Evolutionary conservation across 2,797 vertebrate species (phyloP), one percentile per base, ranked within the genome.

Genomic region (Anniella stebbinsi): DNA sequence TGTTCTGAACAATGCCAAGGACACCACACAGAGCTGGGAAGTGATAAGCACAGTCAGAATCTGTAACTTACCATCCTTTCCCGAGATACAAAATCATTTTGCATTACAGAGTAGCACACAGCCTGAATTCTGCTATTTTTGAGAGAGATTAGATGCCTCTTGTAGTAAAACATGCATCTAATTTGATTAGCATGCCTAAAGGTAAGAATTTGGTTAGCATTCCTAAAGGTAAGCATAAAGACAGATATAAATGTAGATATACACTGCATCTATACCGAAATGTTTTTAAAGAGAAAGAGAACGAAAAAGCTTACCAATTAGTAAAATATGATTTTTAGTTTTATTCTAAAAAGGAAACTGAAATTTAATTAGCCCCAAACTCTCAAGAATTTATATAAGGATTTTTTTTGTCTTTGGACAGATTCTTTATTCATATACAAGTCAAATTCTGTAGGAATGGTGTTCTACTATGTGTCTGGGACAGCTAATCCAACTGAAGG

Each of bases 1-100:
- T 0, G 99, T 99, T 96, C 98, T 98, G 97, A 99, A 99, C 85
- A 99, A 97, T 0, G 98, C 98, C 96, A 99, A 96, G 25, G 99
- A 99, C 91, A 99, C 98, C 2, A 98, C 98, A 93, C 99, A 99
- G 93, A 99, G 96, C 99, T 99, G 94, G 69, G 95, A 96, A 95
- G 89, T 57, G 41, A 96, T 41, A 93, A 94, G 93, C 6, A 87
- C 25, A 69, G 69, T 95, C 88, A 91, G 67, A 4, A 93, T 95
- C 86, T 54, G 18, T 6, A 89, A 80, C 54, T 92, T 84, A 83
- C 75, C 28, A 83, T 84, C 13, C 28, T 88, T 70, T 77, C 73
- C 80, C 87, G 84, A 90, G 93, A 11, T n/a, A 89, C 90, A 86
- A 77, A 77, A 85, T 66, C 75, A 88, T 78, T 88, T 90, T 89